phyloP scores from a whole-genome alignment of 2,797 vertebrate species.

The Bradypodion ventrale region DNA sequence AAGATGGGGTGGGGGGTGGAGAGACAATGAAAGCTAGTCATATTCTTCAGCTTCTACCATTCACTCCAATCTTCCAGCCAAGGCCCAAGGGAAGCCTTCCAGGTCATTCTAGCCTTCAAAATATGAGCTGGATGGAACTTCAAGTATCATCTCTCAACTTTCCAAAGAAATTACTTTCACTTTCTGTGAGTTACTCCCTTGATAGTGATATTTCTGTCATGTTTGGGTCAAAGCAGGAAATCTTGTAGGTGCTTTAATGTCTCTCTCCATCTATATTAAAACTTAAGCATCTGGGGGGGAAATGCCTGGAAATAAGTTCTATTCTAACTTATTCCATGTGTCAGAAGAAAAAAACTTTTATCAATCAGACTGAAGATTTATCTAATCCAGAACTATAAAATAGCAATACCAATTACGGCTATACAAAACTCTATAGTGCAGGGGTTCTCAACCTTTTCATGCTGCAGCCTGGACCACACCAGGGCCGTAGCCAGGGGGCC shows the following conservation, averaged over 20 bases:
- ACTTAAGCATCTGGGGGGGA: too few species aligned
- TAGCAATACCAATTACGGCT: too few species aligned
- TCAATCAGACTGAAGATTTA: too few species aligned
- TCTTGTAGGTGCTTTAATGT: not conserved
- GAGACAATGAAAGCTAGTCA: not conserved
- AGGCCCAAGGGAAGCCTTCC: not conserved
- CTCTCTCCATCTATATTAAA: too few species aligned
- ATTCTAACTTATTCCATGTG: too few species aligned
- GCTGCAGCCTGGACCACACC: too few species aligned
- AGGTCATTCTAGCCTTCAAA: not conserved
- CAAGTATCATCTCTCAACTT: not conserved
- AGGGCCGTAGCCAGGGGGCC: too few species aligned
- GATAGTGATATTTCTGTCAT: constrained; percentile 3
- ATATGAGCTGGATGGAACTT: not conserved
- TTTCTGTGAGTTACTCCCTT: not conserved
- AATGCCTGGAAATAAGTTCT: too few species aligned
- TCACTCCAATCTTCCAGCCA: not conserved
- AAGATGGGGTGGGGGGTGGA: not conserved
- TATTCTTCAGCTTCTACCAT: not conserved
- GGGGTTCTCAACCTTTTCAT: too few species aligned
- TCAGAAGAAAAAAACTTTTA: too few species aligned
- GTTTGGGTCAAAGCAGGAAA: not conserved
- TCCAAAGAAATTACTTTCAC: constrained; percentile 16
- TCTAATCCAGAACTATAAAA: too few species aligned
- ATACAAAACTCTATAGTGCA: too few species aligned